phyloP scores from a whole-genome alignment of 2,888 invertebrate genomes.

The Drosophila anomelani region DNA sequence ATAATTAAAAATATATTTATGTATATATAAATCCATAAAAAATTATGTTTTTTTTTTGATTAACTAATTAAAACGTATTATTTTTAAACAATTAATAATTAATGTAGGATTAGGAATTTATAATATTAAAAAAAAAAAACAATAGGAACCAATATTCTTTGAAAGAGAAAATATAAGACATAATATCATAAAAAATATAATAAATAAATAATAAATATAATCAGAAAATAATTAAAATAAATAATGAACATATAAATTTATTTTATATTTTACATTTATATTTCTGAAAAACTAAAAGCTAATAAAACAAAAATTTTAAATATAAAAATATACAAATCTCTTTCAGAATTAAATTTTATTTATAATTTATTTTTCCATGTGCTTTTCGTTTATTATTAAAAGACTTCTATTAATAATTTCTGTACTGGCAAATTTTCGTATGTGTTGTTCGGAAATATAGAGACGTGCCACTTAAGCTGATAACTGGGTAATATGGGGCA shows the following conservation, averaged over 20 bases:
- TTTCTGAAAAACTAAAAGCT: no score
- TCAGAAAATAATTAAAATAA: no score
- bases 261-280: no score
- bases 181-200: no score
- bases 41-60: background rate
- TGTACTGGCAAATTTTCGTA: slow-evolving; percentile 23
- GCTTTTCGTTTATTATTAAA: slow-evolving; percentile 11
- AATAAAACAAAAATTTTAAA: no score
- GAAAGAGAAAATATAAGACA: no score
- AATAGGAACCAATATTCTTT: no score
- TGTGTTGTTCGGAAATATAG: slow-evolving; percentile 23
- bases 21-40: background rate
- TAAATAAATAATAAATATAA: no score
- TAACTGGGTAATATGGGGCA: slow-evolving; percentile 32
- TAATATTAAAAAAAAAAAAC: no score
- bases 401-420: slow-evolving; percentile 67
- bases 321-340: background rate
- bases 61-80: no score
- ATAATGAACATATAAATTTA: no score
- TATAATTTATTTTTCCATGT: background rate
- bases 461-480: slow-evolving; percentile 47
- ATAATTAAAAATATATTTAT: background rate
- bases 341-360: background rate
- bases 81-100: no score
- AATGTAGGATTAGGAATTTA: background rate